Conservation (phyloP, 2,888 invertebrate genomes). For the Tillus elongatus region DNA sequence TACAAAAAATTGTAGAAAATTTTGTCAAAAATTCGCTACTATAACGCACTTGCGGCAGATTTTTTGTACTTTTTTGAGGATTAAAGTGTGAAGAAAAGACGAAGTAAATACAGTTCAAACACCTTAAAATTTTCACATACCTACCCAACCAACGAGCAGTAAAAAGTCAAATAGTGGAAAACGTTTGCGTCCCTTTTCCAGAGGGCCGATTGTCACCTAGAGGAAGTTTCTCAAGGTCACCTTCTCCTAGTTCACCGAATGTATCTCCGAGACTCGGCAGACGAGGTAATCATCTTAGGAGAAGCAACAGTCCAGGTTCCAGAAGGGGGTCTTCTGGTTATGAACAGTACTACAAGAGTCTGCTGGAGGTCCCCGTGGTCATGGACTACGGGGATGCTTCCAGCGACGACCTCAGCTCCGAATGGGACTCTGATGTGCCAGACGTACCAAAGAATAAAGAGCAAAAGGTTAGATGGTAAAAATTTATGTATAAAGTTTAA, state of each 20-base stretch:
- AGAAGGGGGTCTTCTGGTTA: slow-evolving; percentile 47
- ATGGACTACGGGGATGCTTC: slow-evolving; percentile 83
- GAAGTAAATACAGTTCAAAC: too few species aligned
- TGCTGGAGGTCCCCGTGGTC: slow-evolving; percentile 66
- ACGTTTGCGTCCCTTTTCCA: too few species aligned
- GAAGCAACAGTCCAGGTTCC: slow-evolving; percentile 31
- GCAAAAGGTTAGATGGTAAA: background rate
- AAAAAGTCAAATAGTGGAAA: too few species aligned
- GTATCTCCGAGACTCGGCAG: slow-evolving; percentile 26
- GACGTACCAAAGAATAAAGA: slow-evolving; percentile 35
- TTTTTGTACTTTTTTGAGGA: too few species aligned
- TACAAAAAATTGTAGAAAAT: too few species aligned
- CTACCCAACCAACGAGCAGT: too few species aligned
- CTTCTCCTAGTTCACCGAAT: slow-evolving; percentile 26
- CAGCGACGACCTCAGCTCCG: slow-evolving; percentile 83
- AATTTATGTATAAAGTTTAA: slow-evolving; percentile 4
- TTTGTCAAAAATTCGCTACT: too few species aligned
- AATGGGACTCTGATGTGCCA: slow-evolving; percentile 80
- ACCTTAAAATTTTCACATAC: too few species aligned
- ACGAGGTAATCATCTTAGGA: slow-evolving; percentile 27
- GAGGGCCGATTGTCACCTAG: too few species aligned
- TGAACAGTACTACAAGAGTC: slow-evolving; percentile 68
- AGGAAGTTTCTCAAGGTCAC: too few species aligned
- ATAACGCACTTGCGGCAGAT: too few species aligned
- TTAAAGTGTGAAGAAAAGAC: too few species aligned